Conservation (phyloP, 1,140 invertebrate genomes). For the Sarcophaga peregrina region DNA sequence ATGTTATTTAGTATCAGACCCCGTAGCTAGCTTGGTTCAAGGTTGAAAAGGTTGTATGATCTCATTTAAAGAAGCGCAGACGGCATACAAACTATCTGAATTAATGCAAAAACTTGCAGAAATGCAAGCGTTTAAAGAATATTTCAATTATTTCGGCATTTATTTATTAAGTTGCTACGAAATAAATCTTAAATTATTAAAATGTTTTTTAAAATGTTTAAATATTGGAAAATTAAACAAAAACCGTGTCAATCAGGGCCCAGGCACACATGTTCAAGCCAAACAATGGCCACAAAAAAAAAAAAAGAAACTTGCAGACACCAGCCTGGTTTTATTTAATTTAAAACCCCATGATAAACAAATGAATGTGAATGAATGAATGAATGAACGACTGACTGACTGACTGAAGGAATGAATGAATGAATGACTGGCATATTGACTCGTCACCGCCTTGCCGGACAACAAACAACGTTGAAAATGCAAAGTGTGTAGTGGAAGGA, state of each 20-base stretch:
- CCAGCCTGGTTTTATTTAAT: background rate
- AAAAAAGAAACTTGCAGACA: background rate
- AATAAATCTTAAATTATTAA: too few relatives aligned
- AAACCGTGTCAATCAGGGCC: background rate
- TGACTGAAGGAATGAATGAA: background rate
- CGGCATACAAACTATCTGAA: too few relatives aligned
- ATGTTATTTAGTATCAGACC: too few relatives aligned
- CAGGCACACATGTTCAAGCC: background rate
- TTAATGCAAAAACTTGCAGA: too few relatives aligned
- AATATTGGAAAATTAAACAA: background rate
- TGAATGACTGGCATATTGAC: conserved; percentile 8
- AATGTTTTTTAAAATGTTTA: too few relatives aligned
- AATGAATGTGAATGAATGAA: background rate
- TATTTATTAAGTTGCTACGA: too few relatives aligned
- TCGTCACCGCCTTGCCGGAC: background rate
- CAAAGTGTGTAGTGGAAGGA: background rate
- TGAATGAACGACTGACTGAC: background rate
- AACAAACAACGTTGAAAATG: background rate
- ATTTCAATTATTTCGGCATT: too few relatives aligned
- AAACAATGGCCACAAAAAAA: too few relatives aligned
- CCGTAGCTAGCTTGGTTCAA: too few relatives aligned
- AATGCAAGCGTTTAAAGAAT: too few relatives aligned
- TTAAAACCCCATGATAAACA: conserved; percentile 13
- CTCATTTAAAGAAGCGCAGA: too few relatives aligned
- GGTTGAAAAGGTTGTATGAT: too few relatives aligned